Base-by-base conservation (phyloP, 1,140 invertebrate genomes). In the Asobara japonica region DNA sequence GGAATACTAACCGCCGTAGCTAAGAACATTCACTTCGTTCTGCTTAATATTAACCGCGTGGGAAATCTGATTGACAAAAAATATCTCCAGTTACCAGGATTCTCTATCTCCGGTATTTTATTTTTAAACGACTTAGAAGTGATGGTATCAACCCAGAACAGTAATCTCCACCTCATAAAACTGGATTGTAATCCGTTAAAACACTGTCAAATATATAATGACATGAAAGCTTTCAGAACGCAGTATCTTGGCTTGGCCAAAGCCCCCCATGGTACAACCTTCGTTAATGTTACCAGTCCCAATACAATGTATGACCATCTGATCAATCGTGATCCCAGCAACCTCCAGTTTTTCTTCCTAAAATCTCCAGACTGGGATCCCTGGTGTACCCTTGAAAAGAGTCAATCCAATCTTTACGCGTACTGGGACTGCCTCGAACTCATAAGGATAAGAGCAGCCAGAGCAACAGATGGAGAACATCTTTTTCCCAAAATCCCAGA, bases 381-480 rank as follows among this genome's bases (percentile, higher is more conserved):
- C 18, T 73, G 73, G 7, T 20, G 41, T 11, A 74, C 81, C 68
- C 69, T 86, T 29, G 71, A 79, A 4, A 74, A 79, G n/a, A 79
- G 76, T 56, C 8, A 29, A 60, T 22, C n/a, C 51, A 68, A 75
- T 3, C 45, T 80, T 11, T 69, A 60, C 20, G 68, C 73, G 4
- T 69, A 80, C 20, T 88, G 86, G 86, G 86, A 88, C 36, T 86
- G 81, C 71, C 68, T 88, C 16, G 85, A 86, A 76, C 33, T 81
- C 3, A 71, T 88, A 1, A 78, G 85, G 60, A 74, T 87, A 0
- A 85, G 80, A 74, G 78, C 80, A 13, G 64, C 77, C 0, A 83
- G 80, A 30, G 62, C 77, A 11, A 16, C 25, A 1, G 74, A 78
- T 6, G 65, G 76, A 1, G 36, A 22, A 11, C n/a, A 64, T 27